phyloP scores from a whole-genome alignment of 2,888 invertebrate genomes.

The Agonopterix arenella region DNA sequence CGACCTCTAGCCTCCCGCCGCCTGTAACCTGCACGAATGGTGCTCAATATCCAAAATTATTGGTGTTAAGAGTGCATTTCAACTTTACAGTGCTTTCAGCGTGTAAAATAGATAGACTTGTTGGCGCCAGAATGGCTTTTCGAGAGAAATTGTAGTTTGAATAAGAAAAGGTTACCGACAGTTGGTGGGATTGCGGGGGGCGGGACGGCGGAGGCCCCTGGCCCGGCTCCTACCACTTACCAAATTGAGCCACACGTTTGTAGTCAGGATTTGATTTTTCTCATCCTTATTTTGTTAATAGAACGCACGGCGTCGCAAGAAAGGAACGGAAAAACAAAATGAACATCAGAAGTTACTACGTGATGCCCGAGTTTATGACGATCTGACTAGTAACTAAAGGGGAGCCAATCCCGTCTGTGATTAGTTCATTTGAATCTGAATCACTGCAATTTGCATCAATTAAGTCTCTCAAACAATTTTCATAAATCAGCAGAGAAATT shows the following conservation, averaged over 20 bases:
- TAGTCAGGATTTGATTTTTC: conserved; percentile 99
- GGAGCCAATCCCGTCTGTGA: no score
- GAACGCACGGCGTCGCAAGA: conserved; percentile 78
- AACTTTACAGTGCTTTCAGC: conserved; percentile 25
- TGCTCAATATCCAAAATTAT: conserved; percentile 6
- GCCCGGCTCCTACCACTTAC: conserved; percentile 86
- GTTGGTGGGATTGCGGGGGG: conserved; percentile 6
- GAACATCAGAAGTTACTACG: conserved; percentile 37
- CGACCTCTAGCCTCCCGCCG: conserved; percentile 61
- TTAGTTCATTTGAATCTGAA: no score
- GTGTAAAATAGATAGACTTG: conserved; percentile 16
- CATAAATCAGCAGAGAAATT: no score
- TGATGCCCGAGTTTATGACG: neutral
- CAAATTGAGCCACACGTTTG: conserved; percentile 98
- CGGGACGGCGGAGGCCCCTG: conserved; percentile 52
- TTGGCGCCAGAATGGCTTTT: no score
- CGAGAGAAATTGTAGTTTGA: no score
- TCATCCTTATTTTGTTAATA: conserved; percentile 91
- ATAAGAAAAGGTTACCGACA: neutral
- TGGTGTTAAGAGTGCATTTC: conserved; percentile 14
- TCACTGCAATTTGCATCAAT: no score
- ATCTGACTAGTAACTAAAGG: no score
- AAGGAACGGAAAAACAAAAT: conserved; percentile 69
- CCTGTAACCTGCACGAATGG: conserved; percentile 18
- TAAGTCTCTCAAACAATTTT: no score